These are phyloP conservation scores for Nothobranchius kuhntae DNA, from an alignment of 2,113 vertebrate genomes.

Conservation along the genomic window DNA sequence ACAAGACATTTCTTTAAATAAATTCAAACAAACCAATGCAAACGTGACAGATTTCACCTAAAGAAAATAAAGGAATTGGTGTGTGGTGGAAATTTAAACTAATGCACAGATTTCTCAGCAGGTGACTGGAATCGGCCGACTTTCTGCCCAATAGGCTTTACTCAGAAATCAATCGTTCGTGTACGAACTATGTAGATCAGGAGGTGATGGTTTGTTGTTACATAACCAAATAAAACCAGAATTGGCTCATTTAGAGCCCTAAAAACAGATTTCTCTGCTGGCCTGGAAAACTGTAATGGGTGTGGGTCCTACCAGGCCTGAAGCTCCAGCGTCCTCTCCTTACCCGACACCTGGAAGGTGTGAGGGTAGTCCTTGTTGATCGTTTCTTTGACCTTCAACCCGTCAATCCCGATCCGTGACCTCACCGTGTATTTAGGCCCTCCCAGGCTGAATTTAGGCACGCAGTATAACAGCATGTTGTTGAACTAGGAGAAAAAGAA, in stretches of 20 bases:
- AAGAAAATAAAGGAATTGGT: no score
- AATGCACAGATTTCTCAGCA: not conserved
- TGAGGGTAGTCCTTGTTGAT: conserved; percentile 94
- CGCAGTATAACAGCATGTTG: conserved; percentile 98
- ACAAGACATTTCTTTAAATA: not conserved
- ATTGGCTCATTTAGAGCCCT: no score
- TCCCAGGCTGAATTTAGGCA: conserved; percentile 95
- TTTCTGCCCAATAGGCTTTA: no score
- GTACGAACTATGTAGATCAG: no score
- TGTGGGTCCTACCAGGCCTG: conserved; percentile 86
- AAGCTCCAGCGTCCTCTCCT: conserved; percentile 92
- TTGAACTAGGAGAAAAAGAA: conserved; percentile 84
- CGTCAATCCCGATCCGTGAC: conserved; percentile 91
- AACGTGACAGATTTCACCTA: no score
- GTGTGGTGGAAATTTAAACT: not conserved
- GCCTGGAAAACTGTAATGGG: no score
- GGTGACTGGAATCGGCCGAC: not conserved
- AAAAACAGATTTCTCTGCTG: no score
- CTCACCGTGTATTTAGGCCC: conserved; percentile 91
- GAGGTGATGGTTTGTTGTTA: no score
- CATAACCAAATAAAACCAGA: no score
- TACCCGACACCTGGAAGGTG: conserved; percentile 97
- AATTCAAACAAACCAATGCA: no score
- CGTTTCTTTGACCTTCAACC: conserved; percentile 93
- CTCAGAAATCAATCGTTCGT: no score